phyloP scores from a whole-genome alignment of 1,140 invertebrate genomes.

The Nomia melanderi region DNA sequence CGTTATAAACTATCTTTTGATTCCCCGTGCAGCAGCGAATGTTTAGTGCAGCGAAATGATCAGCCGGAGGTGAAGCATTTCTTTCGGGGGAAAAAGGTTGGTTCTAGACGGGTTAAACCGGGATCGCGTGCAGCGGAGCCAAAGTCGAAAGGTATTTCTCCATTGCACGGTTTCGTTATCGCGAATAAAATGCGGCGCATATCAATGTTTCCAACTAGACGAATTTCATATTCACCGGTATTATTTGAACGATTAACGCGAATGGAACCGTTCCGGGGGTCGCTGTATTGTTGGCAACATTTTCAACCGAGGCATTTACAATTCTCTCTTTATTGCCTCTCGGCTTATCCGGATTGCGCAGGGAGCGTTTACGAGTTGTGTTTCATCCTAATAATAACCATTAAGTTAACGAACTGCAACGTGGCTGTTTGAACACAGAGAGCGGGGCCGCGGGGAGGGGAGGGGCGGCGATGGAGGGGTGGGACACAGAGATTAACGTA shows the following conservation, averaged over 20 bases:
- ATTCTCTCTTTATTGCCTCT: conserved; percentile 68
- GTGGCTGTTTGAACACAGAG: conserved; percentile 57
- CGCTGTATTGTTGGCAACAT: conserved; percentile 64
- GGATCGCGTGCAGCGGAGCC: too few relatives aligned
- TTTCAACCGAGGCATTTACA: conserved; percentile 65
- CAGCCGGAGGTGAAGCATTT: too few relatives aligned
- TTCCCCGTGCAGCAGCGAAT: too few relatives aligned
- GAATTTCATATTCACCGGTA: conserved; percentile 62
- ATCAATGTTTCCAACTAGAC: conserved; percentile 56
- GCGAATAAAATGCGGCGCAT: conserved; percentile 49
- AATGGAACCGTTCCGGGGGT: conserved; percentile 47
- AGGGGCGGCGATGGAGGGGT: conserved; percentile 1
- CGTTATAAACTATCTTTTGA: too few relatives aligned
- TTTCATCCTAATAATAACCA: conserved; percentile 67
- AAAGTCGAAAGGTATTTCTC: conserved; percentile 1
- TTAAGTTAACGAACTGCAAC: conserved; percentile 69
- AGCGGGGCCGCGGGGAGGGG: background rate
- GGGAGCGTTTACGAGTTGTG: conserved; percentile 59
- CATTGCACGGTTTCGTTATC: conserved; percentile 18
- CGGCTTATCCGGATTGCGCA: conserved; percentile 67
- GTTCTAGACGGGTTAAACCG: conserved; percentile 12
- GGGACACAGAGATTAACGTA: conserved; percentile 64
- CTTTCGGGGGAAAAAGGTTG: too few relatives aligned
- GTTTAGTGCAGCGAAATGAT: too few relatives aligned
- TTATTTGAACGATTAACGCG: conserved; percentile 67